Conservation (phyloP, 2,888 invertebrate genomes). For the Dorcus hopei region DNA sequence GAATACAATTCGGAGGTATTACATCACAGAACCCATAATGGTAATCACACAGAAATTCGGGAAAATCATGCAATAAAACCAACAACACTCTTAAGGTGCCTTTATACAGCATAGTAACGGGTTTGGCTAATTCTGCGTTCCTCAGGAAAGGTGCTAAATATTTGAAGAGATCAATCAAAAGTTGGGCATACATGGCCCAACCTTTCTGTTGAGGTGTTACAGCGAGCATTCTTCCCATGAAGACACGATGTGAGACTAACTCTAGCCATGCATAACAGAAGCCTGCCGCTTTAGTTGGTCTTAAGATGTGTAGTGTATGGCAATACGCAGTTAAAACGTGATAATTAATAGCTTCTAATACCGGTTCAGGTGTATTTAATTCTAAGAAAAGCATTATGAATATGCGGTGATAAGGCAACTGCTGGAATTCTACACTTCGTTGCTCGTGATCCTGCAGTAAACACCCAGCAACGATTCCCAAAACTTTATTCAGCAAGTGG, state of each 20-base stretch:
- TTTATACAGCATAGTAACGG: constrained; percentile 91
- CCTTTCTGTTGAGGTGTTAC: constrained; percentile 91
- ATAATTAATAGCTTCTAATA: constrained; percentile 91
- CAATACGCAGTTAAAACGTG: constrained; percentile 95
- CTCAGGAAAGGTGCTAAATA: constrained; percentile 95
- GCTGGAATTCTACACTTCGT: constrained; percentile 87
- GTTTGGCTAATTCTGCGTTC: constrained; percentile 93
- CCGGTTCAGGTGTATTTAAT: constrained; percentile 88
- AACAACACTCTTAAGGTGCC: constrained; percentile 92
- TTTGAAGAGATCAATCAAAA: constrained; percentile 93
- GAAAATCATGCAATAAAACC: constrained; percentile 96
- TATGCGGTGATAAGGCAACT: constrained; percentile 95
- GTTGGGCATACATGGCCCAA: constrained; percentile 96
- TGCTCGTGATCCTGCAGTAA: constrained; percentile 95
- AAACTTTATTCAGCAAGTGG: constrained; percentile 90
- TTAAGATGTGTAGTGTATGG: constrained; percentile 88
- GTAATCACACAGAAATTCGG: constrained; percentile 98
- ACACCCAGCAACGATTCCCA: constrained; percentile 95
- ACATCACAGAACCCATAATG: constrained; percentile 99
- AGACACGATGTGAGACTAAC: constrained; percentile 92
- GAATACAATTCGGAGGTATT: constrained; percentile 98
- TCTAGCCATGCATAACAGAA: constrained; percentile 99
- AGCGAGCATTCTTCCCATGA: constrained; percentile 90
- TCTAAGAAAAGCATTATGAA: constrained; percentile 96
- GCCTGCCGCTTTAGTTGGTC: constrained; percentile 90